A percentile compares a stretch with the other conserved stretches of the same genome.
phyloP scores from a whole-genome alignment of 1,140 invertebrate species.

The Copidosoma floridanum region DNA sequence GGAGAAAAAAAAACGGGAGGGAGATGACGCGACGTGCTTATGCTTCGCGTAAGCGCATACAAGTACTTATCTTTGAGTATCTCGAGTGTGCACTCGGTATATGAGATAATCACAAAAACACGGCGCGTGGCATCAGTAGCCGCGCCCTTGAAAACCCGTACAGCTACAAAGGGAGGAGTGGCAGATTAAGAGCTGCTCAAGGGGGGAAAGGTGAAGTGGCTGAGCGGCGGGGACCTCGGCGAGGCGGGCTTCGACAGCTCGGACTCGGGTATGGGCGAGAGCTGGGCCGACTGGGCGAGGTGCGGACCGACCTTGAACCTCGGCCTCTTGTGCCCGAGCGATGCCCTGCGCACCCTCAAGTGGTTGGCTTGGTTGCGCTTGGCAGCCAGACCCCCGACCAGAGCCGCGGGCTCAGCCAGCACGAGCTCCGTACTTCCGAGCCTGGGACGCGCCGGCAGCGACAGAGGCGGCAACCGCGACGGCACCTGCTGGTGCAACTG shows the following conservation, averaged over 20 bases:
- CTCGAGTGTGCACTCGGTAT: no score
- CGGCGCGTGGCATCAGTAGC: no score
- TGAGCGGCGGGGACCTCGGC: conserved; percentile 57
- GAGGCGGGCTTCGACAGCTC: conserved; percentile 72
- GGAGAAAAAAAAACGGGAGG: no score
- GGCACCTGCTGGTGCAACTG: conserved; percentile 9
- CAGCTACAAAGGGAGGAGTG: neutral
- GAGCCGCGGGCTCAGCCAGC: conserved; percentile 32
- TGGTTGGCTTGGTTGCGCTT: conserved; percentile 39
- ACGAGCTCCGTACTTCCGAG: conserved; percentile 43
- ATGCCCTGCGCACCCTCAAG: conserved; percentile 37
- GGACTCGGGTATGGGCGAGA: conserved; percentile 71
- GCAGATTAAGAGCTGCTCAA: conserved; percentile 27
- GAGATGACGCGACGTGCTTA: no score
- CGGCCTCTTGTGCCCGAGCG: conserved; percentile 42
- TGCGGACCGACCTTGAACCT: conserved; percentile 49
- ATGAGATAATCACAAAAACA: no score
- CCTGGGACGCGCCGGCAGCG: conserved; percentile 53
- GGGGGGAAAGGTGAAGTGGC: conserved; percentile 44
- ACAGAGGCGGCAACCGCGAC: conserved; percentile 52
- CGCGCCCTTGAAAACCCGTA: neutral
- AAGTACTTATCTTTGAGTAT: no score
- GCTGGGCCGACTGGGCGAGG: conserved; percentile 55
- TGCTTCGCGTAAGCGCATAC: no score
- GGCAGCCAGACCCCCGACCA: conserved; percentile 24